These are phyloP conservation scores for Dolichallabes microphthalmus DNA, from an alignment of 2,113 vertebrate species.

Conservation along the genomic window DNA sequence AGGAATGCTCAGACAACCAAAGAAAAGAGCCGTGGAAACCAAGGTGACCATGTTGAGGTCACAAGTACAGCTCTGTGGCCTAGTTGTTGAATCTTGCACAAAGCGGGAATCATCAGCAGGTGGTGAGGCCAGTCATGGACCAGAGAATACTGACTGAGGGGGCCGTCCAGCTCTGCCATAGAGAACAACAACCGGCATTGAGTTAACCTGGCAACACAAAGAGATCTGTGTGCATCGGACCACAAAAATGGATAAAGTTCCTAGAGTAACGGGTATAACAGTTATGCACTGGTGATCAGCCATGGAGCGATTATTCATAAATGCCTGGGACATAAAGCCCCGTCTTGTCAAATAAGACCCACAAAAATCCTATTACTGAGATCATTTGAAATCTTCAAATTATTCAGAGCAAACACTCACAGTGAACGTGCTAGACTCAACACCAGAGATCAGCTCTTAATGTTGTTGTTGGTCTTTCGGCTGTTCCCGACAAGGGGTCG, in stretches of 20 bases:
- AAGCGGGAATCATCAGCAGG: background rate
- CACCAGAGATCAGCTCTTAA: background rate
- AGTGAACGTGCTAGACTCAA: background rate
- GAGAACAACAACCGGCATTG: background rate
- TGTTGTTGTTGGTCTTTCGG: too few relatives aligned
- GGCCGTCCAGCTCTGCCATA: background rate
- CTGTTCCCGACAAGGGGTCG: too few relatives aligned
- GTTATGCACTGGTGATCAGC: background rate
- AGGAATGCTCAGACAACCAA: conserved; percentile 7
- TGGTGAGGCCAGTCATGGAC: background rate
- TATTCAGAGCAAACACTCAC: background rate
- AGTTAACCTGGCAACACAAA: background rate
- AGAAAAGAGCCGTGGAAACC: background rate
- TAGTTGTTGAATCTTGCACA: conserved; percentile 5
- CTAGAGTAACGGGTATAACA: background rate
- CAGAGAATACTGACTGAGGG: too few relatives aligned
- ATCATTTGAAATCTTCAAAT: background rate
- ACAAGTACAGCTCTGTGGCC: background rate
- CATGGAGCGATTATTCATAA: background rate
- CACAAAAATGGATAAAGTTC: background rate
- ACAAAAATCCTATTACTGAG: background rate
- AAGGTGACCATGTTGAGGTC: background rate
- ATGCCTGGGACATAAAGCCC: background rate
- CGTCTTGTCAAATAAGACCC: background rate
- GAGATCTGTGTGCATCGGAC: background rate